Evolutionary conservation across 2,888 invertebrate genomes (phyloP).

Genomic region (Epiblema foenella): DNA sequence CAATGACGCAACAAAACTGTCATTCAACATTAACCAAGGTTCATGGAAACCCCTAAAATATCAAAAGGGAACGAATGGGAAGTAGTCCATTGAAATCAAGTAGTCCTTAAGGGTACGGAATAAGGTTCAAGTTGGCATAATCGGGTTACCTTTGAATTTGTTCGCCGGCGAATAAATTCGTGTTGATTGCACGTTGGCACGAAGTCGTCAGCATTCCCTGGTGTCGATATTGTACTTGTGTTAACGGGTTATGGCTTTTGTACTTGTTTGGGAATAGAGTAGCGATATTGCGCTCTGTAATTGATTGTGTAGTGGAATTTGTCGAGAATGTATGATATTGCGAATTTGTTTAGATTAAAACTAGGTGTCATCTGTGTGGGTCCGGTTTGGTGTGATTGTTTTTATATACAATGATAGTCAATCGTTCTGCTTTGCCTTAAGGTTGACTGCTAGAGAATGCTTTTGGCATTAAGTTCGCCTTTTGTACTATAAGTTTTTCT

Average conservation of each 20-base stretch:
- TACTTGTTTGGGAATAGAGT: not conserved
- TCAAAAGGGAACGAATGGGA: not conserved
- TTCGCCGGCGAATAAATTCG: constrained; percentile 38
- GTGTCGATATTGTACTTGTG: constrained; percentile 41
- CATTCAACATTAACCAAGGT: constrained; percentile 24
- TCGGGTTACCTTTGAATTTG: constrained; percentile 8
- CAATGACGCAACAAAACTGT: constrained; percentile 9
- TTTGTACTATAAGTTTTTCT: too few species aligned
- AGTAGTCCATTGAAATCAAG: not conserved
- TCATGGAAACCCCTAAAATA: constrained; percentile 22
- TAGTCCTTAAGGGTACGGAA: not conserved
- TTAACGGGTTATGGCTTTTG: constrained; percentile 39
- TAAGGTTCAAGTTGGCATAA: constrained; percentile 1
- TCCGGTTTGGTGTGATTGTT: not conserved
- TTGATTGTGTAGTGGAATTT: constrained; percentile 5
- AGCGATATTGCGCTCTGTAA: constrained; percentile 1
- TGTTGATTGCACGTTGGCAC: constrained; percentile 39
- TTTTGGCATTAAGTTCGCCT: too few species aligned
- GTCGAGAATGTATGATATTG: constrained; percentile 4
- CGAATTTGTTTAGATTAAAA: not conserved
- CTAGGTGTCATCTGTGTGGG: not conserved
- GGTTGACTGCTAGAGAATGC: too few species aligned
- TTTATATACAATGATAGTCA: too few species aligned
- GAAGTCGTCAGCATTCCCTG: constrained; percentile 33
- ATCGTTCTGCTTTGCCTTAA: too few species aligned